Evolutionary conservation across 64 coral and sea anemone species (phyloP), one percentile per base, ranked within the genome.

Genomic region (Montipora cactus): DNA sequence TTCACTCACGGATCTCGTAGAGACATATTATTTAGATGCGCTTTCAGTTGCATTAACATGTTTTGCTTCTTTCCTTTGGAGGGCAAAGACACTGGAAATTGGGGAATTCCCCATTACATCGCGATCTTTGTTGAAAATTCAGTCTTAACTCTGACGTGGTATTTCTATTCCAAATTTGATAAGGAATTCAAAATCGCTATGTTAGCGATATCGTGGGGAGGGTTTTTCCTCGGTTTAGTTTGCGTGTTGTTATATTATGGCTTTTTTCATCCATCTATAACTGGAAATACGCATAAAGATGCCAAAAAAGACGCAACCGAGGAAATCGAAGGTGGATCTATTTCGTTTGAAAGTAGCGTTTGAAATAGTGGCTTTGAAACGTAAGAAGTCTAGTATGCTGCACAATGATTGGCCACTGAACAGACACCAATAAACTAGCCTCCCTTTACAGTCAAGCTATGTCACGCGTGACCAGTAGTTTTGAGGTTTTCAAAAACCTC

Each of bases 1-100:
- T 86, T 86, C 19, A 7, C 20, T 2, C 45, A 49, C 4, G 47
- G 46, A 18, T 51, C 37, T 19, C 6, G 45, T 1, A 46, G 66
- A 21, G 82, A 86, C 45, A 86, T 49, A 50, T 21, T 86, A 15
- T 59, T 71, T 16, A 69, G 82, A 12, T 70, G 7, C 45, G 82
- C 82, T 11, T 86, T 86, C 19, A 20, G 13, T 50, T 70, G 44
- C 18, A 49, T 86, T 5, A 86, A 70, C 28, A 19, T 47, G 20
- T 86, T 86, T 13, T 86, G 82, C n/a, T 86, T 86, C 13, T 86
- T 86, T 47, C 82, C 82, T 49, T 22, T 86, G 82, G 82, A 18
- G 8, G 82, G 82, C 47, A 7, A 86, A 49, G 5, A 21, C 1
- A 86, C 82, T 49, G 14, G 82, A 22, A 69, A 22, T 11, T 86